Evolutionary conservation across 2,113 vertebrate genomes (phyloP).

Genomic region (Genyomyrus donnyi): DNA sequence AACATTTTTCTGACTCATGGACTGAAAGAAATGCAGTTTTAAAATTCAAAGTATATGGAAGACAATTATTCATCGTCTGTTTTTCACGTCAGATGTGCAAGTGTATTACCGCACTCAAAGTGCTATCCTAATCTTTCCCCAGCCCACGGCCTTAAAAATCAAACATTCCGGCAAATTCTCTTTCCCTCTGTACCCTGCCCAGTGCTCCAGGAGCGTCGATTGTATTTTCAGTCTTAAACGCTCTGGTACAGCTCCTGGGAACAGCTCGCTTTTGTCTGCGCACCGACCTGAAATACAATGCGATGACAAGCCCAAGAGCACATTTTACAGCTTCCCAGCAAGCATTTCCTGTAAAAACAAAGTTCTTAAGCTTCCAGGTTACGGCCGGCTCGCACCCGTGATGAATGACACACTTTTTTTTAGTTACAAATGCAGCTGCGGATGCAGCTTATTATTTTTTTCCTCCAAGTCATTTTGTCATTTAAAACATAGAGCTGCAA

Average conservation of each 20-base stretch:
- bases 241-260: conserved; percentile 40
- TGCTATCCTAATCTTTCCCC: conserved; percentile 42
- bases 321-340: conserved; percentile 54
- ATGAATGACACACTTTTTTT: conserved; percentile 31
- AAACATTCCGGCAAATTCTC: conserved; percentile 21
- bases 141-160: conserved; percentile 22
- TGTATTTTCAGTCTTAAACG: conserved; percentile 55
- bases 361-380: conserved; percentile 49
- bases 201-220: conserved; percentile 34
- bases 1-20: not conserved
- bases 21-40: not conserved
- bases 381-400: conserved; percentile 56
- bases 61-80: not conserved
- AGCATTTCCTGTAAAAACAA: conserved; percentile 65
- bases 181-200: not conserved
- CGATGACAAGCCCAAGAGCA: conserved; percentile 60
- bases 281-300: conserved; percentile 44
- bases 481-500: not conserved
- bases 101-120: conserved; percentile 35
- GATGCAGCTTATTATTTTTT: not conserved
- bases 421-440: conserved; percentile 23
- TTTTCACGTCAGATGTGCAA: not conserved
- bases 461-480: not conserved
- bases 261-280: conserved; percentile 35
- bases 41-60: not conserved